phyloP scores from a whole-genome alignment of 2,797 vertebrate species.

The Macroramphosus scolopax region DNA sequence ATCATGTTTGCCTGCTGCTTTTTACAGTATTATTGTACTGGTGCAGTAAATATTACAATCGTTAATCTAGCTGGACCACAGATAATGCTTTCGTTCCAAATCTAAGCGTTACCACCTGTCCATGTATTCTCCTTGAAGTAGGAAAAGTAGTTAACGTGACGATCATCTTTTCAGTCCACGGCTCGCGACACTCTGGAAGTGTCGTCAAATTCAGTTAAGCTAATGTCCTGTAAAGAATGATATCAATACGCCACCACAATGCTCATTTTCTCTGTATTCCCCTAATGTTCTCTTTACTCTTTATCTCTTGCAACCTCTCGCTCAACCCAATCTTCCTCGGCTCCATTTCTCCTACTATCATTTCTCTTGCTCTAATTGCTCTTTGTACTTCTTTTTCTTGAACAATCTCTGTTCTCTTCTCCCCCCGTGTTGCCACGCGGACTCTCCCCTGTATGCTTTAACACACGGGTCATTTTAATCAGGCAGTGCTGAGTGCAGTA shows the following conservation, averaged over 20 bases:
- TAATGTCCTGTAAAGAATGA: constrained; percentile 60
- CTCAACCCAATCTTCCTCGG: too few species aligned
- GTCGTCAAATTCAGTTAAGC: constrained; percentile 39
- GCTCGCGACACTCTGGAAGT: constrained; percentile 4
- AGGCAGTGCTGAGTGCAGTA: constrained; percentile 23
- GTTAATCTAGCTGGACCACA: constrained; percentile 24
- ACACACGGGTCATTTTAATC: constrained; percentile 54
- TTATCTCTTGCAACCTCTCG: constrained; percentile 21
- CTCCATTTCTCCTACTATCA: constrained; percentile 6
- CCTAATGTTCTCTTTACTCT: constrained; percentile 31
- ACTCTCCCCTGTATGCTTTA: constrained; percentile 15
- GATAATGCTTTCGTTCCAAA: constrained; percentile 9
- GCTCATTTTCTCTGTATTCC: constrained; percentile 30
- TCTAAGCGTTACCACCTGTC: background rate
- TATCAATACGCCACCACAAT: constrained; percentile 35
- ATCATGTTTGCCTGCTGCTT: too few species aligned
- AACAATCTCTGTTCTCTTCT: constrained; percentile 1
- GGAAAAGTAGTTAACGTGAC: too few species aligned
- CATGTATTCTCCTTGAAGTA: background rate
- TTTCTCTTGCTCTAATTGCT: constrained; percentile 29
- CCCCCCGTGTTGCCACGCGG: background rate
- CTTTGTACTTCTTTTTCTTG: constrained; percentile 16
- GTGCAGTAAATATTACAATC: constrained; percentile 14
- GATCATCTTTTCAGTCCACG: too few species aligned
- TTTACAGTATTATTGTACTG: too few species aligned